Evolutionary conservation across 1,140 invertebrate genomes (phyloP), one percentile per base, ranked within the genome.

Genomic region (Drosophila tsacasi): DNA sequence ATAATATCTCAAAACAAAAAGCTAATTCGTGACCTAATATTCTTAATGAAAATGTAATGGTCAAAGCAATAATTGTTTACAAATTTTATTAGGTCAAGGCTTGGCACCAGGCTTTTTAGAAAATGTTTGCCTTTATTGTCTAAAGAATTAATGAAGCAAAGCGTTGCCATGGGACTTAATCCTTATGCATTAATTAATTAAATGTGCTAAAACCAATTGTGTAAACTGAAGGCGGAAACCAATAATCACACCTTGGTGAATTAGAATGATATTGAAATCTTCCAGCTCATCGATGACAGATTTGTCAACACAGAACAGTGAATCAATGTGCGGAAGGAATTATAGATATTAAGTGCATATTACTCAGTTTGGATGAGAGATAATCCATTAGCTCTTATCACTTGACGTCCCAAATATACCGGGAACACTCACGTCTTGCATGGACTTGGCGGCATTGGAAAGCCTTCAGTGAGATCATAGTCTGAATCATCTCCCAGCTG

Each of bases 311-410:
- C 21, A 46, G 5, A 46, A 21, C 27, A 19, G 27, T 66, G 57
- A 66, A 61, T 66, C 63, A 66, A 62, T 46, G 4, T 15, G 21
- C 4, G 17, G 19, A 59, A n/a, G 40, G 6, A 61, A 21, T 17
- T 23, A 23, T 62, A 12, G 4, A 37, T n/a, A 25, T 21, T 17
- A 3, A 3, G 52, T 25, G 21, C 21, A 25, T 12, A 25, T 65
- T 46, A 63, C 30, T 62, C 40, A 46, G 19, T 1, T 27, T 37
- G 23, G n/a, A 19, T 32, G 13, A 5, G 21, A 8, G n/a, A 5
- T 19, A 27, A 19, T 12, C 37, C 15, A 23, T 21, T 17, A 13
- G 15, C 19, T 25, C 25, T 10, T 39, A 54, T 54, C 57, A 15
- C 15, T 23, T 37, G 6, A 7, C 15, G 6, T 39, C 37, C 37